Base-by-base conservation (phyloP, 2,113 vertebrate genomes). In the Leucosticte australis region DNA sequence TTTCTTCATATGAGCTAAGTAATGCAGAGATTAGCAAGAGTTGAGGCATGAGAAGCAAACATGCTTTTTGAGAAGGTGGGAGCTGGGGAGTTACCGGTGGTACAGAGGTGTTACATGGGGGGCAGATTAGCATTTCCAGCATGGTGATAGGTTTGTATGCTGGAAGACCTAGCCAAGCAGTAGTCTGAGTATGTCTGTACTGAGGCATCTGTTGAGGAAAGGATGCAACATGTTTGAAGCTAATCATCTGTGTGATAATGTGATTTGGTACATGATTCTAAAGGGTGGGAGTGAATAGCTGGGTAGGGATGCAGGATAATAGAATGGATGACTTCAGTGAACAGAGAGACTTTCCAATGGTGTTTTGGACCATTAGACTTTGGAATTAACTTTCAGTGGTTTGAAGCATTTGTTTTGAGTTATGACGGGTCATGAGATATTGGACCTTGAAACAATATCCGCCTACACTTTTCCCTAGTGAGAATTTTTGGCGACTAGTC, bases 321-420 rank as follows among this genome's bases (percentile, higher is more conserved):
- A 85, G 65, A 50, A 57, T 42, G 64, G 92, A 94, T 81, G 73
- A 79, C 76, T 96, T 93, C 85, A 95, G 76, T 78, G 73, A 87
- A 64, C 0, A 1, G 78, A 68, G 64, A 95, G 53, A 46, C 60
- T 89, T 94, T 83, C 90, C 83, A 92, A 31, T 80, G 73, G 24
- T 84, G 80, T 95, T 95, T 94, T 90, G 90, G 74, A 83, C 68
- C 37, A 28, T 93, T 90, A 87, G 79, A 75, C 60, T 88, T 83
- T 47, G 90, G 92, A 94, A 96, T 90, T 95, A 89, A 90, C 68
- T 95, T 97, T 89, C 84, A 91, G 79, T 95, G 88, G 93, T 96
- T 95, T 94, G 92, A 94, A 97, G 94, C 94, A 95, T 94, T 97
- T 96, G 81, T 87, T 96, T 97, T 96, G 93, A 94, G 86, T 97